A percentile compares a stretch with the other conserved stretches of the same genome.
These are phyloP conservation scores for Neostethus bicornis DNA, from an alignment of 2,797 vertebrate species.

Conservation along the genomic window DNA sequence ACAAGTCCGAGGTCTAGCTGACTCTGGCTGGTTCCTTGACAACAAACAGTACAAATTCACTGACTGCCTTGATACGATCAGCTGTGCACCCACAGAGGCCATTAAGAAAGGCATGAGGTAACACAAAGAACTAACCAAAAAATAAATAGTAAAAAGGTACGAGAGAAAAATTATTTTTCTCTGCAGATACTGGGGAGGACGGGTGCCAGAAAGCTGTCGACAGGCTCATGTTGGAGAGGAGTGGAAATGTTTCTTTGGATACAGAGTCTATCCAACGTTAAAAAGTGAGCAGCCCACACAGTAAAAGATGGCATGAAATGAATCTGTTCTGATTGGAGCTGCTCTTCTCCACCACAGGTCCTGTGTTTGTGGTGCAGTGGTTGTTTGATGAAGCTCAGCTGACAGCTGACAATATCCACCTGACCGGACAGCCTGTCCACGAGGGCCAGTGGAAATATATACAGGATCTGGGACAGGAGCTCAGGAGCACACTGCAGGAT, in stretches of 20 bases:
- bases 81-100: conserved; percentile 79
- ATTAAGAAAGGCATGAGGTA: conserved; percentile 83
- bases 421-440: conserved; percentile 90
- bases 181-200: conserved; percentile 88
- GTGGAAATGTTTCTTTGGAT: conserved; percentile 96
- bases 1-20: conserved; percentile 88
- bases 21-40: conserved; percentile 95
- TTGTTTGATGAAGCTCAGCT: conserved; percentile 96
- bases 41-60: conserved; percentile 86
- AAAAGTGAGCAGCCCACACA: conserved; percentile 78
- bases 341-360: conserved; percentile 73
- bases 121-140: conserved; percentile 2
- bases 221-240: conserved; percentile 89
- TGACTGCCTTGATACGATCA: conserved; percentile 88
- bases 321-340: neutral
- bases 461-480: conserved; percentile 88
- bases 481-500: conserved; percentile 86
- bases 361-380: conserved; percentile 96
- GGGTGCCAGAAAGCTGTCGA: conserved; percentile 90
- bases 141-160: neutral
- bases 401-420: conserved; percentile 88
- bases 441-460: conserved; percentile 96
- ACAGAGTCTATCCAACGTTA: conserved; percentile 90
- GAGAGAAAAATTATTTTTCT: neutral
- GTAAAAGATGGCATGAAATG: neutral